Conservation (phyloP, 2,113 vertebrate species). For the Dryoscopus gambensis region DNA sequence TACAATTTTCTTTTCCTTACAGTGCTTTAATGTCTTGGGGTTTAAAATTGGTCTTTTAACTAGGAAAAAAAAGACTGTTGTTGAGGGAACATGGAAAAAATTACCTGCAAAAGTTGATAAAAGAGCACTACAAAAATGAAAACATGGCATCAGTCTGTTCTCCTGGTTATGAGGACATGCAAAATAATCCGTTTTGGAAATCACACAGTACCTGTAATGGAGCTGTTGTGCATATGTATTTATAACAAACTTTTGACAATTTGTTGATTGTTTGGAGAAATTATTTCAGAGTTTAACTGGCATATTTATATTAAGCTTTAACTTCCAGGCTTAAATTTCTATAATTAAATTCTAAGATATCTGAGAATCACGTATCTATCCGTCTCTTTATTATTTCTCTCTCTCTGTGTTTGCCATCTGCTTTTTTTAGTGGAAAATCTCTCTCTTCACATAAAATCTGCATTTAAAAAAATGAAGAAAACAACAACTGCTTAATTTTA, state of each 20-base stretch:
- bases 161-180: neutral
- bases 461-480: neutral
- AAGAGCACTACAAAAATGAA: neutral
- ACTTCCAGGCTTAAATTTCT: neutral
- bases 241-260: neutral
- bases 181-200: neutral
- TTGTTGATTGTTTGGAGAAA: neutral
- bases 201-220: neutral
- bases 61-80: neutral
- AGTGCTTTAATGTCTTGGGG: neutral
- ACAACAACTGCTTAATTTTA: neutral
- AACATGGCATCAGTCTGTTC: neutral
- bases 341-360: neutral
- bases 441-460: neutral
- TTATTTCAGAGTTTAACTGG: neutral
- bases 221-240: fast-evolving
- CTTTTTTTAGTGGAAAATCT: neutral
- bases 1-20: neutral
- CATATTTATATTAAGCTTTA: neutral
- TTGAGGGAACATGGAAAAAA: neutral
- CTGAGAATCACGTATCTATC: neutral
- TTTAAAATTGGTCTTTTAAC: neutral
- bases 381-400: neutral
- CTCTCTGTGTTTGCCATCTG: neutral
- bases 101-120: neutral